A percentile compares a stretch with the other conserved stretches of the same genome.
These are phyloP conservation scores for Pungitius pungitius DNA, from an alignment of 2,113 vertebrate species.

Conservation along the genomic window DNA sequence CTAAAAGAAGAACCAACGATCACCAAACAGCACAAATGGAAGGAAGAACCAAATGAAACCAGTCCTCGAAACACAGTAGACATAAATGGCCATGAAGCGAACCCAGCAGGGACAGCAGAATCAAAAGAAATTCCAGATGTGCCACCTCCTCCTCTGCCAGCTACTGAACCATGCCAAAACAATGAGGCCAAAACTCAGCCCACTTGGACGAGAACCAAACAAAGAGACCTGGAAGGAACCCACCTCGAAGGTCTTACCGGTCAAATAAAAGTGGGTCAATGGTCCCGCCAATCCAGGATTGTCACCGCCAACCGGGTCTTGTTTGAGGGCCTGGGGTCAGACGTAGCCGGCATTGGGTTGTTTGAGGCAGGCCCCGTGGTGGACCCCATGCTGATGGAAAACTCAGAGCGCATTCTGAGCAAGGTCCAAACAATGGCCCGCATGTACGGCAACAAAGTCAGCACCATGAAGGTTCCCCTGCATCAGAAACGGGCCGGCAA, in stretches of 20 bases:
- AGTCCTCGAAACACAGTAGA: background rate
- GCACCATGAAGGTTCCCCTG: slow-evolving; percentile 81
- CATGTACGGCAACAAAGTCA: slow-evolving; percentile 87
- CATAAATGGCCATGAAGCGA: background rate
- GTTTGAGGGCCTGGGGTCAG: slow-evolving; percentile 61
- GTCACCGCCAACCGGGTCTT: slow-evolving; percentile 50
- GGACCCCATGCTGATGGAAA: slow-evolving; percentile 76
- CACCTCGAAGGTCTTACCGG: slow-evolving; percentile 46
- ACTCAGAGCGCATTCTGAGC: slow-evolving; percentile 85
- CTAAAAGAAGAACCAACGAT: background rate
- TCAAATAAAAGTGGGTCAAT: slow-evolving; percentile 68
- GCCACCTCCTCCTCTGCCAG: background rate
- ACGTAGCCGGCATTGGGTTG: slow-evolving; percentile 69
- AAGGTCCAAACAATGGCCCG: slow-evolving; percentile 89
- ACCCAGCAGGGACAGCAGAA: background rate
- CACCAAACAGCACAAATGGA: background rate
- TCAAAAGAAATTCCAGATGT: background rate
- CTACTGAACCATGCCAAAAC: background rate
- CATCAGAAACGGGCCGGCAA: slow-evolving; percentile 70
- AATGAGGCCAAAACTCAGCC: slow-evolving; percentile 7
- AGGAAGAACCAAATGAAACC: background rate
- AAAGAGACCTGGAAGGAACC: slow-evolving; percentile 8
- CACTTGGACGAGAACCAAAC: slow-evolving; percentile 18
- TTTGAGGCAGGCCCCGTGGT: slow-evolving; percentile 72
- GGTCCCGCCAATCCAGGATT: slow-evolving; percentile 67